Base-by-base conservation (phyloP, 2,888 invertebrate species). In the Norana najaformis region DNA sequence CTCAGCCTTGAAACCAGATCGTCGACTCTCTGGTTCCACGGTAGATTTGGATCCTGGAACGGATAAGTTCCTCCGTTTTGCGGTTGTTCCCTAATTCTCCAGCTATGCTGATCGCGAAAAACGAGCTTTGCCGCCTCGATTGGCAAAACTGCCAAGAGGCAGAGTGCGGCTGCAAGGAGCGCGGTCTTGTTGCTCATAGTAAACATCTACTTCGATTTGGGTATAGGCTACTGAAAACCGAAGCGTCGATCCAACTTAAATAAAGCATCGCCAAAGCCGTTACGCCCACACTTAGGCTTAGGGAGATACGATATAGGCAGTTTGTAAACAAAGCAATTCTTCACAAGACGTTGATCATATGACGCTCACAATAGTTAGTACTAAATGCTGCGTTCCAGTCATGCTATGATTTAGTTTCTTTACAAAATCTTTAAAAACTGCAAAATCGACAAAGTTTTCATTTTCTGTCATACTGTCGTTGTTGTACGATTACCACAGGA, bases 1-100 rank as follows among this genome's bases (percentile, higher is more conserved):
- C 11, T 89, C 20, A 89, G 83, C 38, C 89, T 82, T 89, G 83
- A 91, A 18, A 94, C 93, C 83, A 94, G 91, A 91, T 94, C 94
- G 88, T 93, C 92, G 14, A 94, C 94, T 37, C 94, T 91, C 41
- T 92, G 92, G 14, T 92, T 91, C 94, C 94, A 94, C 18, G 93
- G 91, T 18, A 94, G 89, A 0, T 92, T 93, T 14, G 92, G 92
- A 89, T 94, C 94, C 36, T 92, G 93, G 91, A 94, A 94, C 0
- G 94, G 94, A 90, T 83, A 90, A 6, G 85, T 36, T 16, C 34
- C 88, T 85, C 20, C 36, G 37, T 37, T 37, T 85, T 35, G 35
- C 85, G 36, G 18, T 18, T 85, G 14, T 23, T 85, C 85, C 36
- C 37, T 37, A 23, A 23, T 36, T 37, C 23, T 85, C 85, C 85